Percentiles rank a stretch among this genome's conserved stretches.
These are phyloP conservation scores for Phaenicophaeus curvirostris DNA, from an alignment of 2,797 vertebrate genomes.

Conservation along the genomic window DNA sequence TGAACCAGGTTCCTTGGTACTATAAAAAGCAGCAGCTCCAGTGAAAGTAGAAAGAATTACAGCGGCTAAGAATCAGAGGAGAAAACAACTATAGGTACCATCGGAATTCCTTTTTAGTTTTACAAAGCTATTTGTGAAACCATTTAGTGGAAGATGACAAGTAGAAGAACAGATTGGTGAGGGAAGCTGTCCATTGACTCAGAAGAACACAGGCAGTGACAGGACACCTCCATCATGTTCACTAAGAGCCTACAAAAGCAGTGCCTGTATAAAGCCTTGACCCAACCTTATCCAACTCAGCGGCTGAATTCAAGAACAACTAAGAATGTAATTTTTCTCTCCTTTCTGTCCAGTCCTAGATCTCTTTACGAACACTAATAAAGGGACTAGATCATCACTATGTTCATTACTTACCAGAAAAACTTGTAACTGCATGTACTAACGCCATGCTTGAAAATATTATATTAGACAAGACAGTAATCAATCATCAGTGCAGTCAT, in stretches of 20 bases:
- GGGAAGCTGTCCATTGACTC: background rate
- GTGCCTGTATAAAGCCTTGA: background rate
- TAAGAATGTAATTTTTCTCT: fast-evolving
- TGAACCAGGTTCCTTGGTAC: background rate
- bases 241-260: fast-evolving
- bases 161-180: background rate
- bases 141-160: background rate
- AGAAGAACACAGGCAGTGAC: background rate
- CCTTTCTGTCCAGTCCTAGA: background rate
- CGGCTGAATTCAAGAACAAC: fast-evolving
- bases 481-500: background rate
- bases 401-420: background rate
- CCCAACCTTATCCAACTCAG: background rate
- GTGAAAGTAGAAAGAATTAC: background rate
- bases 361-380: background rate
- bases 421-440: background rate
- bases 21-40: background rate
- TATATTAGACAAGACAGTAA: background rate
- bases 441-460: background rate
- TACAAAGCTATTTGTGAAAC: background rate
- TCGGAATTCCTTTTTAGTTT: background rate
- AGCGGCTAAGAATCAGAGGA: background rate
- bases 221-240: background rate
- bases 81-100: background rate
- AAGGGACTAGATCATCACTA: fast-evolving